phyloP scores from a whole-genome alignment of 2,113 vertebrate species.

The Plectropomus leopardus region DNA sequence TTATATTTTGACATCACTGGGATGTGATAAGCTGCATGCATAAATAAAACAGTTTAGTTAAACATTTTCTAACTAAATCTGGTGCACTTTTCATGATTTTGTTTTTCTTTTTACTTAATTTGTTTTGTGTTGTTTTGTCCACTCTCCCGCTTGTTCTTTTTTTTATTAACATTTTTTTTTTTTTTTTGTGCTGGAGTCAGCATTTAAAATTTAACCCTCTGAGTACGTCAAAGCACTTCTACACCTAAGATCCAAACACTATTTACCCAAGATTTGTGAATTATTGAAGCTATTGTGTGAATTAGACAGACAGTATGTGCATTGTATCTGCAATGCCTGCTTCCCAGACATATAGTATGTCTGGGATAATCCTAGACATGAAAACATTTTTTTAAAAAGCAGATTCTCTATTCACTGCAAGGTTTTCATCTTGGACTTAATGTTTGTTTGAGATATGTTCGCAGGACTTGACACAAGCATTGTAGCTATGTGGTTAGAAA shows the following conservation, averaged over 20 bases:
- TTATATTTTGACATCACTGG: conserved; percentile 87
- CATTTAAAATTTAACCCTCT: conserved; percentile 97
- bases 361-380: conserved; percentile 44
- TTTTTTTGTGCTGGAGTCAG: conserved; percentile 90
- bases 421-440: conserved; percentile 39
- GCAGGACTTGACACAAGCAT: conserved; percentile 62
- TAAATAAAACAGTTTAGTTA: conserved; percentile 94
- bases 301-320: conserved; percentile 38
- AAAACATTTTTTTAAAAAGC: conserved; percentile 29
- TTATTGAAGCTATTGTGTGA: conserved; percentile 59
- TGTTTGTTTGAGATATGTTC: conserved; percentile 48
- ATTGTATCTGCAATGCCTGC: conserved; percentile 27
- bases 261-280: conserved; percentile 62
- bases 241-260: conserved; percentile 87
- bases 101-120: conserved; percentile 50
- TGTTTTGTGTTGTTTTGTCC: conserved; percentile 35
- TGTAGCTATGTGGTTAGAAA: conserved; percentile 60
- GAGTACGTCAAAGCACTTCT: conserved; percentile 97
- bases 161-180: conserved; percentile 54
- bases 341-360: conserved; percentile 27
- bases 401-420: conserved; percentile 35
- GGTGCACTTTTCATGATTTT: conserved; percentile 88
- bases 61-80: conserved; percentile 93
- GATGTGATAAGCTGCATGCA: conserved; percentile 97
- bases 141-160: conserved; percentile 37